Base-by-base conservation (phyloP, 2,113 vertebrate genomes). In the Trichomycterus rosablanca region DNA sequence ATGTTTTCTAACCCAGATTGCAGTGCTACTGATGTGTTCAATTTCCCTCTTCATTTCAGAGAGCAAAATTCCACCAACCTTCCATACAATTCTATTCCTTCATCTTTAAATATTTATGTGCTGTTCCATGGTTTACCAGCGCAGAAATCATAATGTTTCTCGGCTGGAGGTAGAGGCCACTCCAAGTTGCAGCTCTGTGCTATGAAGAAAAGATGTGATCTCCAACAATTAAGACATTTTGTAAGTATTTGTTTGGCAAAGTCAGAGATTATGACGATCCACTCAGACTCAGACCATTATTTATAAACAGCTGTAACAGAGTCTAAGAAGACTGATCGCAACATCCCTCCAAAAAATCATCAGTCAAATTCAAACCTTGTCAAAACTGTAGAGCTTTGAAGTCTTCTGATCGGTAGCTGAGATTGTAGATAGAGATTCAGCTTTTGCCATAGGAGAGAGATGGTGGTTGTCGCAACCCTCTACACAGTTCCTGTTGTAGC, bases 201-300 rank as follows among this genome's bases (percentile, higher is more conserved):
- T 64, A 14, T 72, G 48, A 73, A 72, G 59, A 52, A 60, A 72
- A 68, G 55, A 18, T 59, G 28, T 16, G 19, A 35, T 5, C 40
- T 49, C 60, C 30, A 63, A 67, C 49, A 66, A 48, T 57, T 49
- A 54, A 14, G 20, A 61, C 53, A 49, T 22, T 34, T 20, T 56
- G 35, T 11, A 44, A 66, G 44, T 55, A 35, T 32, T 12, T 5
- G 40, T 52, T 59, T 65, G 66, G 56, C 5, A 67, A 28, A 58
- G 18, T 74, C 53, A 55, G 50, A 65, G 56, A 63, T 46, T 15
- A 48, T 18, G 37, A 12, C 50, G 9, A 53, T 35, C 16, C 5
- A 11, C 30, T 35, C 16, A 42, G 2, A 20, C 46, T 50, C 28
- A 15, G 35, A 28, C 18, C 28, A 7, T 34, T 3, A 14, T 55